These are phyloP conservation scores for Melanotus villosus DNA, from an alignment of 2,888 invertebrate genomes.

Conservation along the genomic window DNA sequence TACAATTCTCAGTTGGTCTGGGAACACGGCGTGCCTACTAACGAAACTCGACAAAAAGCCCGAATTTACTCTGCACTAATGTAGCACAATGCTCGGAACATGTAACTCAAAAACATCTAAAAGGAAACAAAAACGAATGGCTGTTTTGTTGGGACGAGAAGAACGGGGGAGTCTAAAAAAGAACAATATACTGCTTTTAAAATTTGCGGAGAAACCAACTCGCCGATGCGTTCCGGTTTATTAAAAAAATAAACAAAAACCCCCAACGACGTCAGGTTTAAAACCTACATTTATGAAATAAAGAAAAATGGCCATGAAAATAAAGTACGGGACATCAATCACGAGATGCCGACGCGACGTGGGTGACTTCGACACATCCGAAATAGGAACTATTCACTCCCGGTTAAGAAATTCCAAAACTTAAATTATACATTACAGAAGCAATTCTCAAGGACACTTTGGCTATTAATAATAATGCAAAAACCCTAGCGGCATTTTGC, in stretches of 20 bases:
- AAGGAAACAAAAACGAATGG: slow-evolving; percentile 26
- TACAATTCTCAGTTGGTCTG: neutral
- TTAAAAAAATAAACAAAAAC: slow-evolving; percentile 29
- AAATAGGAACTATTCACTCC: slow-evolving; percentile 6
- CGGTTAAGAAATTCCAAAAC: slow-evolving; percentile 11
- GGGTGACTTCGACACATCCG: slow-evolving; percentile 17
- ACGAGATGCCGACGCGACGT: slow-evolving; percentile 18
- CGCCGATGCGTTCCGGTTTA: slow-evolving; percentile 32
- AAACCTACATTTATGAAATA: slow-evolving; percentile 19
- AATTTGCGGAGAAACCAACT: slow-evolving; percentile 27
- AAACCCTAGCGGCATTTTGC: slow-evolving; percentile 12
- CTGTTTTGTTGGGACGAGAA: slow-evolving; percentile 25
- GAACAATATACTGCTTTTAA: slow-evolving; percentile 38
- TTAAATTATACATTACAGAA: slow-evolving; percentile 15
- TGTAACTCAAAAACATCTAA: slow-evolving; percentile 15
- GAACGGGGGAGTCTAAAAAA: slow-evolving; percentile 17
- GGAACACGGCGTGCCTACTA: neutral
- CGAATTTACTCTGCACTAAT: slow-evolving; percentile 21
- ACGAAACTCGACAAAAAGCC: slow-evolving; percentile 11
- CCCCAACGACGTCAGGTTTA: slow-evolving; percentile 4
- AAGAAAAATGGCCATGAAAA: slow-evolving; percentile 26
- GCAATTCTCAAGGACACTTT: neutral
- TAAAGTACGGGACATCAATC: slow-evolving; percentile 27
- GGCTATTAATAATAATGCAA: neutral
- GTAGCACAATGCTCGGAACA: slow-evolving; percentile 22